Conservation (phyloP, 2,113 vertebrate species). For the Rhinolophus sinicus region DNA sequence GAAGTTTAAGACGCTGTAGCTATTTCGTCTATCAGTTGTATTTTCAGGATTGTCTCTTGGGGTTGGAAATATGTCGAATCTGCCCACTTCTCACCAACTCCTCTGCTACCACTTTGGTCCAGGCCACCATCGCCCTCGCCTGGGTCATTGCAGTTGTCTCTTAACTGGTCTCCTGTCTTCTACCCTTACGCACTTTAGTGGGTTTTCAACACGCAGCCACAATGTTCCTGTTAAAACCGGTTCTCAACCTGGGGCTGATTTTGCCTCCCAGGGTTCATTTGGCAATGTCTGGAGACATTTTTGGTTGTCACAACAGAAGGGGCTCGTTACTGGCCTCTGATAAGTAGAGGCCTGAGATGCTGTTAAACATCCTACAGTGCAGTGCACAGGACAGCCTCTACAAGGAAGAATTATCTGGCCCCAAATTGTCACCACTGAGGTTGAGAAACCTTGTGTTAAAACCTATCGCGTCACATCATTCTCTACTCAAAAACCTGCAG, state of each 20-base stretch:
- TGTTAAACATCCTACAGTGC: not conserved
- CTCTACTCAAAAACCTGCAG: not conserved
- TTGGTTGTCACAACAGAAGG: not conserved
- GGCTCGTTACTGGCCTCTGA: not conserved
- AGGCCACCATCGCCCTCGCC: not conserved
- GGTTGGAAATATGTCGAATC: not conserved
- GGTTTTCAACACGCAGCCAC: not conserved
- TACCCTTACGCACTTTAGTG: not conserved
- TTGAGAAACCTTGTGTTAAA: not conserved
- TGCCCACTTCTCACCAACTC: not conserved
- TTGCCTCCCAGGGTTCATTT: not conserved
- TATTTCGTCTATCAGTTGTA: not conserved
- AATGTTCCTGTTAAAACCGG: not conserved
- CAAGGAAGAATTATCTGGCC: not conserved
- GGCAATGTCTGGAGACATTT: not conserved
- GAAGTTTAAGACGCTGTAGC: not conserved
- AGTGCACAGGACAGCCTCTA: not conserved
- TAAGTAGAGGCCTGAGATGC: not conserved
- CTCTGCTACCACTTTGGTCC: not conserved
- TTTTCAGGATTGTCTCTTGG: not conserved
- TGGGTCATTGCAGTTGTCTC: not conserved
- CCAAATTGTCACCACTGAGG: not conserved
- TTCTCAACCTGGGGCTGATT: not conserved
- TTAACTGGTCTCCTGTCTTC: not conserved
- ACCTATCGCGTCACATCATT: not conserved